Conservation (phyloP, 1,140 invertebrate genomes). For the Drosophila orosa region DNA sequence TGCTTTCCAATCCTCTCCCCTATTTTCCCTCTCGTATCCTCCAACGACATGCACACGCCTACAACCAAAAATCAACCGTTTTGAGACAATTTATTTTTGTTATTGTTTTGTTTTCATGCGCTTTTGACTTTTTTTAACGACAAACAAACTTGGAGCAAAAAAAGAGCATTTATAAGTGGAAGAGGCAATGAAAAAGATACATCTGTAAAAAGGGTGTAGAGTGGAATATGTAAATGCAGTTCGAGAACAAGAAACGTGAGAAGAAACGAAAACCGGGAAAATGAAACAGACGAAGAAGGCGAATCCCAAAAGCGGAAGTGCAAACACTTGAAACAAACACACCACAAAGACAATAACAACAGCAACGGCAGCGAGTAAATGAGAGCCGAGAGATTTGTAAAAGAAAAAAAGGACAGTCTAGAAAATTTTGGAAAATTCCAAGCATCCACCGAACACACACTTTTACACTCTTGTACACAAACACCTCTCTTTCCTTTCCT, state of each 20-base stretch:
- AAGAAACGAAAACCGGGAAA: slow-evolving; percentile 17
- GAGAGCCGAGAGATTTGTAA: slow-evolving; percentile 11
- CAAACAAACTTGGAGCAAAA: slow-evolving; percentile 21
- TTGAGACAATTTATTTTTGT: slow-evolving; percentile 58
- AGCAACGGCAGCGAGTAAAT: slow-evolving; percentile 43
- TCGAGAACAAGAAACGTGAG: slow-evolving; percentile 20
- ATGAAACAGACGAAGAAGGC: not conserved
- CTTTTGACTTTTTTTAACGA: slow-evolving; percentile 43
- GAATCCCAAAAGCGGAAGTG: slow-evolving; percentile 66
- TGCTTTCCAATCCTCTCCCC: slow-evolving; percentile 1
- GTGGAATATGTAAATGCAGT: slow-evolving; percentile 43
- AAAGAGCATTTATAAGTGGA: not conserved
- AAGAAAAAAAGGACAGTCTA: slow-evolving; percentile 46
- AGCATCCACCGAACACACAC: slow-evolving; percentile 58
- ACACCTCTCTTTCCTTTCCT: not conserved
- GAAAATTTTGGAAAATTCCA: slow-evolving; percentile 77
- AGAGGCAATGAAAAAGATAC: slow-evolving; percentile 7
- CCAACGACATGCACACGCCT: slow-evolving; percentile 44
- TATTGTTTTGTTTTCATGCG: slow-evolving; percentile 65
- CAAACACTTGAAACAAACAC: slow-evolving; percentile 64
- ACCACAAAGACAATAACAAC: slow-evolving; percentile 32
- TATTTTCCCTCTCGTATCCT: slow-evolving; percentile 5
- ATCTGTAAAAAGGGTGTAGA: slow-evolving; percentile 9
- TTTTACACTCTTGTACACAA: not conserved
- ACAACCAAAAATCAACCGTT: slow-evolving; percentile 20